Conservation (phyloP, 2,888 invertebrate genomes). For the Drosophila borealis region DNA sequence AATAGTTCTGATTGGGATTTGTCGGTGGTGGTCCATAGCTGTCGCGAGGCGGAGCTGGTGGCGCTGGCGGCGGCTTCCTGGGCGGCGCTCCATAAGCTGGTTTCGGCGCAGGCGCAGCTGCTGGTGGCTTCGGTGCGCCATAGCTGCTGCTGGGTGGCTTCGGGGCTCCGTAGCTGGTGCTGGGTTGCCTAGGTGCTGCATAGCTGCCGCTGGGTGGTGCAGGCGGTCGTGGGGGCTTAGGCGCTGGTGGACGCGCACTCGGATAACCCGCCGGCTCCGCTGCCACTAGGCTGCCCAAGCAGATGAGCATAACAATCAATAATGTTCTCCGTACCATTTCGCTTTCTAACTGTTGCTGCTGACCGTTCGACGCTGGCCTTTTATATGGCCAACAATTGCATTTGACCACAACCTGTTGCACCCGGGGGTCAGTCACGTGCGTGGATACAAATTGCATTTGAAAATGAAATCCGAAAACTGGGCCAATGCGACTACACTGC, state of each 20-base stretch:
- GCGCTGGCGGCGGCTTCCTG: slow-evolving; percentile 18
- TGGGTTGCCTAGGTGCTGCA: slow-evolving; percentile 38
- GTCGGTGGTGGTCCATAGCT: slow-evolving; percentile 50
- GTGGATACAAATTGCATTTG: slow-evolving; percentile 36
- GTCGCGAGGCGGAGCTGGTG: slow-evolving; percentile 30
- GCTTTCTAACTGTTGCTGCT: slow-evolving; percentile 27
- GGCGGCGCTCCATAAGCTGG: slow-evolving; percentile 56
- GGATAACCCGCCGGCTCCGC: slow-evolving; percentile 76
- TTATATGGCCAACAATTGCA: slow-evolving; percentile 52
- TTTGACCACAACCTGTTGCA: slow-evolving; percentile 60
- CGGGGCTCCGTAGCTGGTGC: slow-evolving; percentile 48
- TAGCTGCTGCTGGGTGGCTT: slow-evolving; percentile 31
- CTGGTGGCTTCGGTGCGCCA: slow-evolving; percentile 41
- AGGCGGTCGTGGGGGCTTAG: not conserved
- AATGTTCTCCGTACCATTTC: slow-evolving; percentile 48
- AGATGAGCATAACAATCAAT: slow-evolving; percentile 26
- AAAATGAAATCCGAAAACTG: slow-evolving; percentile 45
- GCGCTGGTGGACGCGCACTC: slow-evolving; percentile 47
- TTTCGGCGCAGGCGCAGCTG: slow-evolving; percentile 19
- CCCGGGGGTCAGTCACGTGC: slow-evolving; percentile 59
- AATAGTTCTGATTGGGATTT: slow-evolving; percentile 57
- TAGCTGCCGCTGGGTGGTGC: slow-evolving; percentile 48
- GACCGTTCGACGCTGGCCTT: slow-evolving; percentile 10
- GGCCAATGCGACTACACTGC: slow-evolving; percentile 65
- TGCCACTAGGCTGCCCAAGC: slow-evolving; percentile 14